Evolutionary conservation across 2,888 invertebrate genomes (phyloP), one percentile per base, ranked within the genome.

Genomic region (Chrysotoxum bicinctum): DNA sequence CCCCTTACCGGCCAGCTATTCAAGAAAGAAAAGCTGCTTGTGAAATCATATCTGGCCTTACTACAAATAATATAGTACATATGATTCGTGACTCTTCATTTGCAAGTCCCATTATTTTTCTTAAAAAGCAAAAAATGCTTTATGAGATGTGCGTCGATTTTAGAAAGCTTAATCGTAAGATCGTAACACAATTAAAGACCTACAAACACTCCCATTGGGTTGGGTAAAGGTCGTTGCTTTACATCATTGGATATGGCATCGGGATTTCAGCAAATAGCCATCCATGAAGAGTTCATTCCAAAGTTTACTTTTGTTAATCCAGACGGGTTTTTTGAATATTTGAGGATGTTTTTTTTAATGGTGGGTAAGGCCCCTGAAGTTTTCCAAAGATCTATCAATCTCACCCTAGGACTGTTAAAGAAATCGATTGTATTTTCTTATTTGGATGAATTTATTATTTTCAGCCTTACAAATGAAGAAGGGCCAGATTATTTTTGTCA

Each of bases 201-300:
- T 60, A 32, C 62, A 69, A 52, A 62, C 69, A 35, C 69, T 77
- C 45, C 77, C 77, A 19, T 68, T 76, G 26, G 68, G 37, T 50
- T 76, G 26, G 60, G 35, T 43, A 68, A 76, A 58, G 52, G 45
- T 1, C 19, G 68, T 30, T 60, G 40, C 26, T 60, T 77, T 52
- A 58, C 77, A n/a, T n/a, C n/a, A n/a, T n/a, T n/a, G n/a, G n/a
- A n/a, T n/a, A n/a, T n/a, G n/a, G n/a, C n/a, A n/a, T 54, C 37
- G n/a, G 37, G 37, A n/a, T 40, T 40, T 40, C 37, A 40, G 14
- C 37, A 40, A 40, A 40, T 40, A 23, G 52, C 52, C n/a, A 68
- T 52, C 50, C 35, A 50, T n/a, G 68, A 52, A 37, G 50, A 68
- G n/a, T 68, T 40, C 14, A 68, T 68, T 19, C 52, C 37, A 21